phyloP scores from a whole-genome alignment of 2,797 vertebrate genomes.

The Cirrhinus mrigala region DNA sequence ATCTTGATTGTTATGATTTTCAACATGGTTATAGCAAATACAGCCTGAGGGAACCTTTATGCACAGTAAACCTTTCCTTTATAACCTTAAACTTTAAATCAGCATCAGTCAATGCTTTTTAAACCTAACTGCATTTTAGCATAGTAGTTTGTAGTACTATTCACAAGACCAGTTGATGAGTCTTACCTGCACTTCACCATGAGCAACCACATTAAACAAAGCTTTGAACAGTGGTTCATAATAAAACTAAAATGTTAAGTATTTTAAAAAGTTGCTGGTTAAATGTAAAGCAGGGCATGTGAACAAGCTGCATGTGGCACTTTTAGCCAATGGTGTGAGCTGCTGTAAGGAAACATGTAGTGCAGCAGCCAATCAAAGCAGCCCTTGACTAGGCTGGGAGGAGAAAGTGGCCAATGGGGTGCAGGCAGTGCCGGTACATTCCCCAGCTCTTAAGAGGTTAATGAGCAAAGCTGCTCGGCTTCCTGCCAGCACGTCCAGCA shows the following conservation, averaged over 20 bases:
- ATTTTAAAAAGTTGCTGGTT: neutral
- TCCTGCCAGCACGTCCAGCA: constrained; percentile 74
- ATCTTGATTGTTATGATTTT: neutral
- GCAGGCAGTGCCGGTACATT: constrained; percentile 70
- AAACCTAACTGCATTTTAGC: neutral
- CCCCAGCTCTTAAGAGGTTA: constrained; percentile 83
- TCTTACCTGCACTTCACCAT: too few relatives aligned
- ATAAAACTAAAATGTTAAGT: neutral
- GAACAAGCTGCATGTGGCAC: neutral
- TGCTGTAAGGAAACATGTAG: constrained; percentile 24
- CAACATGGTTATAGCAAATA: too few relatives aligned
- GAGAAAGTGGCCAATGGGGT: constrained; percentile 73
- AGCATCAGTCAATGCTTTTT: neutral
- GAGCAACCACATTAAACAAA: too few relatives aligned
- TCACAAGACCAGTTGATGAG: too few relatives aligned
- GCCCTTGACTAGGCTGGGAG: constrained; percentile 59
- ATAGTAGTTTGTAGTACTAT: neutral
- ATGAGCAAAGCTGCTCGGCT: constrained; percentile 81
- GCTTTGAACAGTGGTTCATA: too few relatives aligned
- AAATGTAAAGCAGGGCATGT: constrained; percentile 51
- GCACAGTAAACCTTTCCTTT: neutral
- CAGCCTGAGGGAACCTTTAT: neutral
- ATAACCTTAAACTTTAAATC: neutral
- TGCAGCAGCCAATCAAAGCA: constrained; percentile 46
- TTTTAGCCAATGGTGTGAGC: constrained; percentile 43